A percentile compares a stretch with the other conserved stretches of the same genome.
Evolutionary conservation across 2,113 vertebrate genomes (phyloP).

Genomic region (Microcebus tavaratra): DNA sequence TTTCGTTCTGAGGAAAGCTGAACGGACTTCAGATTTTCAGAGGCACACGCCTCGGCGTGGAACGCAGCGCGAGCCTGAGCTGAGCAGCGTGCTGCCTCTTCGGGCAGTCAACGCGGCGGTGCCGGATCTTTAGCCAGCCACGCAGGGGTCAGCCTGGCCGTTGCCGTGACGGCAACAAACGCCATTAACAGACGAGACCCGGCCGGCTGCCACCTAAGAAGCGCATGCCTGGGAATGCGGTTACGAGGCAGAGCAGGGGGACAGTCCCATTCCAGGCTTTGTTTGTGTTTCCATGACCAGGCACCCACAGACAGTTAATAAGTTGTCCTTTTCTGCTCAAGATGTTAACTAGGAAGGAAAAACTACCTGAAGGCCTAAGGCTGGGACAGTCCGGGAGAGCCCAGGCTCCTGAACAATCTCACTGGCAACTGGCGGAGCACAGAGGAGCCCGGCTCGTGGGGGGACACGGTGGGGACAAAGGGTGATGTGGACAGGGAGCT

Average conservation of each 20-base stretch:
- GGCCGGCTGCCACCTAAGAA: not conserved
- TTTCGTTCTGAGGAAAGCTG: not conserved
- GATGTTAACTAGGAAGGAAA: constrained; percentile 72
- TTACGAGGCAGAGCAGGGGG: not conserved
- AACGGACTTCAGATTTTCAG: constrained; percentile 12
- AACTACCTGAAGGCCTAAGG: constrained; percentile 69
- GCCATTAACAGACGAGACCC: constrained; percentile 22
- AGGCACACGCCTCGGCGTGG: not conserved
- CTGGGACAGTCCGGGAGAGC: constrained; percentile 74
- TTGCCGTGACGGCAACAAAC: constrained; percentile 6
- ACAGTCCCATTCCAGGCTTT: not conserved
- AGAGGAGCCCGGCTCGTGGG: constrained; percentile 58
- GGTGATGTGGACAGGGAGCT: constrained; percentile 63
- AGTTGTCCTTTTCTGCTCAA: constrained; percentile 48
- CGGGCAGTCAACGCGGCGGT: not conserved
- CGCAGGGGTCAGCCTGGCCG: not conserved
- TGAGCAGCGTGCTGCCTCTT: not conserved
- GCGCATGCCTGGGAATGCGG: not conserved
- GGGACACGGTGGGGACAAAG: constrained; percentile 9
- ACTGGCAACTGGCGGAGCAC: constrained; percentile 68
- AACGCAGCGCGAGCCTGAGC: not conserved
- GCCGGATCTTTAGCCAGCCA: constrained; percentile 20
- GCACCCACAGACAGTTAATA: constrained; percentile 58
- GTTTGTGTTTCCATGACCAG: constrained; percentile 15
- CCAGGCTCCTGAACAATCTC: constrained; percentile 74